These are phyloP conservation scores for Trachelus tabidus DNA, from an alignment of 2,888 invertebrate species.

Conservation along the genomic window DNA sequence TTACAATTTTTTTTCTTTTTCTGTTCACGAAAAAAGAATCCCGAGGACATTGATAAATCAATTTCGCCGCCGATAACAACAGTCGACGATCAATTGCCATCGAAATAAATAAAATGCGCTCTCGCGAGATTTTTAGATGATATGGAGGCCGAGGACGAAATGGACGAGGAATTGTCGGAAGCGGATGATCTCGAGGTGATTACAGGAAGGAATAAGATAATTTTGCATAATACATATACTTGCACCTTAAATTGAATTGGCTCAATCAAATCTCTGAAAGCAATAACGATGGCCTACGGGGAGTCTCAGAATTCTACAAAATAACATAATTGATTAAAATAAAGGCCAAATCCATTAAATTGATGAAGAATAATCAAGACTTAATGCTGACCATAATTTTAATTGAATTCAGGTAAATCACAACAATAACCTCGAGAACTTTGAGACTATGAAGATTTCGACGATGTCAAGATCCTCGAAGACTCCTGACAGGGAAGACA, in stretches of 20 bases:
- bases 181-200: constrained; percentile 52
- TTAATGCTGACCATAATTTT: not conserved
- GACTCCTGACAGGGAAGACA: constrained; percentile 46
- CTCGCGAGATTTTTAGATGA: constrained; percentile 44
- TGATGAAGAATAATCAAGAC: constrained; percentile 7
- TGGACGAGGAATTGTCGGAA: constrained; percentile 58
- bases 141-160: constrained; percentile 62
- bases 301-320: not conserved
- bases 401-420: constrained; percentile 45
- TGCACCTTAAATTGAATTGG: not conserved
- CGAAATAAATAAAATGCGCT: constrained; percentile 25
- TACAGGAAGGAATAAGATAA: not conserved
- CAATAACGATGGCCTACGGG: not conserved
- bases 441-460: constrained; percentile 60
- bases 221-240: not conserved
- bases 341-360: not conserved
- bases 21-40: not conserved
- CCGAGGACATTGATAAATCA: not conserved
- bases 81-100: not conserved
- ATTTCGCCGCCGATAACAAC: not conserved
- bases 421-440: constrained; percentile 53
- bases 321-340: not conserved
- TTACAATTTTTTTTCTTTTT: not conserved
- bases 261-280: not conserved
- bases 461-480: constrained; percentile 52